Conservation (phyloP, 2,888 invertebrate species). For the Lepetodrilus schrolli region DNA sequence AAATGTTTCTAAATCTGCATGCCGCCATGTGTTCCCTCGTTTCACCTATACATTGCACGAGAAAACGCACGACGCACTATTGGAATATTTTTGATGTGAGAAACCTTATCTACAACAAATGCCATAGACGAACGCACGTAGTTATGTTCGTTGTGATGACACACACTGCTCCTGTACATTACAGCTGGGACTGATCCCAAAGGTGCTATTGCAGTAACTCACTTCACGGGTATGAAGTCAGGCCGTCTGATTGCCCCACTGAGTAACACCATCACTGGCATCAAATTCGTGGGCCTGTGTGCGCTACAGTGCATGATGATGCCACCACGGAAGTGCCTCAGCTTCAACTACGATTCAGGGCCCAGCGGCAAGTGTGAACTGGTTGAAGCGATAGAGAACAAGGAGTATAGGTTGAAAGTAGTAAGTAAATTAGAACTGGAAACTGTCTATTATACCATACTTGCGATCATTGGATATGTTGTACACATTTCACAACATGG, state of each 20-base stretch:
- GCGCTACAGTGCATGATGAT: slow-evolving; percentile 46
- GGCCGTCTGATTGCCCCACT: slow-evolving; percentile 46
- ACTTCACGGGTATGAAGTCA: slow-evolving; percentile 43
- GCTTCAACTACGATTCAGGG: slow-evolving; percentile 60
- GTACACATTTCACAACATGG: no score
- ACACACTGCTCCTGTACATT: background rate
- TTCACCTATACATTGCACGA: no score
- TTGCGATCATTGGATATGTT: no score
- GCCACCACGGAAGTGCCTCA: slow-evolving; percentile 49
- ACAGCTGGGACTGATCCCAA: slow-evolving; percentile 27
- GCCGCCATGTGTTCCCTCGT: no score
- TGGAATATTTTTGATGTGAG: no score
- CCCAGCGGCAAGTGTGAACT: slow-evolving; percentile 52
- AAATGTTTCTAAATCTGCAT: no score
- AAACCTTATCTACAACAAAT: no score
- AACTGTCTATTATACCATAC: no score
- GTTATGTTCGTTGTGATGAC: background rate
- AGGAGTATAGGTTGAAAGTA: slow-evolving; percentile 44
- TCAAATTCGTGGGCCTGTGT: slow-evolving; percentile 45
- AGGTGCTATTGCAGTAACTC: slow-evolving; percentile 28
- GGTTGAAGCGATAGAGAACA: slow-evolving; percentile 49
- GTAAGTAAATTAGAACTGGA: no score
- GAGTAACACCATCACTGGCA: background rate
- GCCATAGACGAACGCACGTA: no score
- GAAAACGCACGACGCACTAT: no score